Evolutionary conservation across 2,888 invertebrate species (phyloP).

Genomic region (Eutolmus rufibarbis): DNA sequence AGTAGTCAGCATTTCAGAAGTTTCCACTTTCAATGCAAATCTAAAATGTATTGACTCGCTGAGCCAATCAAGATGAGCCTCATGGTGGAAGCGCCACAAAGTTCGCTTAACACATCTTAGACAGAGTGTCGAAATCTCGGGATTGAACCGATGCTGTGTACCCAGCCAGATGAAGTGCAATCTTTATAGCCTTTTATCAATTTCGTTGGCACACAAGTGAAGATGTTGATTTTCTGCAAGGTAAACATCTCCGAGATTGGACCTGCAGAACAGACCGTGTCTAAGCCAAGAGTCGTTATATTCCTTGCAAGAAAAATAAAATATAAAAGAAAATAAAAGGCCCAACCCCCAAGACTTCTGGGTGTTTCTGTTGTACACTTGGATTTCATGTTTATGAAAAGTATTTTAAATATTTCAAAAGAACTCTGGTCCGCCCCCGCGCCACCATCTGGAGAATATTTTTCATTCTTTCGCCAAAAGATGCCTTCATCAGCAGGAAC

Average conservation of each 20-base stretch:
- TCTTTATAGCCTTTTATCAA: slow-evolving; percentile 3
- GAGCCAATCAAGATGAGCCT: neutral
- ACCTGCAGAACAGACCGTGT: neutral
- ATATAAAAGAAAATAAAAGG: neutral
- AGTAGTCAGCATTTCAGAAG: neutral
- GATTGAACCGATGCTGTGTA: neutral
- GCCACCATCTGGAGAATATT: neutral
- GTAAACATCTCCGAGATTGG: slow-evolving; percentile 2
- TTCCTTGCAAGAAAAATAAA: neutral
- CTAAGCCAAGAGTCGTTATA: neutral
- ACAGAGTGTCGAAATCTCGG: neutral
- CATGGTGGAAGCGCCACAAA: neutral
- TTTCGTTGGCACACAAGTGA: slow-evolving; percentile 10
- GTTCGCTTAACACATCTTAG: neutral
- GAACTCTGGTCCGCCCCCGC: neutral
- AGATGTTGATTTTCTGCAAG: slow-evolving; percentile 22
- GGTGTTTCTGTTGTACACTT: neutral
- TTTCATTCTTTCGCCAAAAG: neutral
- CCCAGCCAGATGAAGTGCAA: slow-evolving; percentile 7
- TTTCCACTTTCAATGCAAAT: neutral
- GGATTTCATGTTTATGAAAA: slow-evolving; percentile 3
- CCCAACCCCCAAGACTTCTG: neutral
- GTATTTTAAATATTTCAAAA: slow-evolving; percentile 4
- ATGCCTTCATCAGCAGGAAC: slow-evolving; percentile 3
- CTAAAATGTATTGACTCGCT: neutral